These are phyloP conservation scores for Brachionus plicatilis DNA, from an alignment of 1,140 invertebrate species.

Conservation along the genomic window DNA sequence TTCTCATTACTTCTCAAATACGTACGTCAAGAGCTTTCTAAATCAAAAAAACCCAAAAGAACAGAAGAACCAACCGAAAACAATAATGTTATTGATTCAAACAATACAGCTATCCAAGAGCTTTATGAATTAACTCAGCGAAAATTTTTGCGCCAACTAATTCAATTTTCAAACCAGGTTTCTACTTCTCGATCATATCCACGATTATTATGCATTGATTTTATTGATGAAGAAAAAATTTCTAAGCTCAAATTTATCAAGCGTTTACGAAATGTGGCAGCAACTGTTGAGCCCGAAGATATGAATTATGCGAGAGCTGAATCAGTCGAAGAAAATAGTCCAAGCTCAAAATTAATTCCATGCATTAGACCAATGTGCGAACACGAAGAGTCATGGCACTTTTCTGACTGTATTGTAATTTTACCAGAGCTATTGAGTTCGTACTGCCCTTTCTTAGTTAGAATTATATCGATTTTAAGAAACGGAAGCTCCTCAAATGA, in stretches of 20 bases:
- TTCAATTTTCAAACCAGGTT: constrained; percentile 45
- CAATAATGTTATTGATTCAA: background rate
- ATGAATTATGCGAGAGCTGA: background rate
- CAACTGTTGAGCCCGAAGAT: constrained; percentile 40
- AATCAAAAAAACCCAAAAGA: background rate
- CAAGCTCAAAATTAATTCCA: background rate
- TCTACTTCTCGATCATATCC: constrained; percentile 29
- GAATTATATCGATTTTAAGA: constrained; percentile 16
- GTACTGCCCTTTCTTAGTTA: background rate
- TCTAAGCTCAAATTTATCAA: background rate
- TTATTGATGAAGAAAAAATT: background rate
- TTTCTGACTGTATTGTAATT: background rate
- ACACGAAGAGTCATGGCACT: constrained; percentile 46
- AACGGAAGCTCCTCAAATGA: background rate
- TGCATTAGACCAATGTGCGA: constrained; percentile 47
- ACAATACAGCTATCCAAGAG: constrained; percentile 44
- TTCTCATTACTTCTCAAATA: background rate
- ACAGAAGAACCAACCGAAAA: background rate
- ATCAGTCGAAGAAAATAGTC: background rate
- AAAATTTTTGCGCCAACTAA: constrained; percentile 49
- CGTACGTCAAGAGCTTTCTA: background rate
- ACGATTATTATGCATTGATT: constrained; percentile 8
- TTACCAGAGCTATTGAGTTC: background rate
- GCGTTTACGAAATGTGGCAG: background rate
- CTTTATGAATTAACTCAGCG: constrained; percentile 50